A percentile compares a stretch with the other conserved stretches of the same genome.
Conservation (phyloP, 2,113 vertebrate genomes). For the Mola mola region DNA sequence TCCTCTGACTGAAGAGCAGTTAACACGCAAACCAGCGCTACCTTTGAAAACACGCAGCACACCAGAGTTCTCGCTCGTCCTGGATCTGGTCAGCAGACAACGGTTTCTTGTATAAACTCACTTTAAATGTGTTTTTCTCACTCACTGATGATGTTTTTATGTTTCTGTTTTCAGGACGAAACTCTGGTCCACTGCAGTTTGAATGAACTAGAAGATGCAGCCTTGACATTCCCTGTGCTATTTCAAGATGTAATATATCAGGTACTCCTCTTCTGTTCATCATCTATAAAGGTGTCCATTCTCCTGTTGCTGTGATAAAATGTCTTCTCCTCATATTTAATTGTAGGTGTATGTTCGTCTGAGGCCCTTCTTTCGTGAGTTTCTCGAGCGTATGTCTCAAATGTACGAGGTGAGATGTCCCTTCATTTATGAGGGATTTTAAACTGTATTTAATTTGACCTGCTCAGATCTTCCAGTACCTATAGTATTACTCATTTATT, state of each 20-base stretch:
- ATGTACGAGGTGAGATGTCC: constrained; percentile 92
- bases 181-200: constrained; percentile 98
- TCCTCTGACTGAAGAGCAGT: constrained; percentile 96
- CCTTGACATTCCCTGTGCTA: constrained; percentile 97
- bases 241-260: constrained; percentile 99
- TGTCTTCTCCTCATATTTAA: not conserved
- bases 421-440: not conserved
- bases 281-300: not conserved
- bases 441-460: not conserved
- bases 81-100: constrained; percentile 88
- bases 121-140: not conserved
- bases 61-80: constrained; percentile 96
- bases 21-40: constrained; percentile 96
- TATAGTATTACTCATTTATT: not conserved
- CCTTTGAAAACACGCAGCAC: constrained; percentile 98
- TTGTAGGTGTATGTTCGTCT: constrained; percentile 95
- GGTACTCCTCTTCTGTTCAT: constrained; percentile 77
- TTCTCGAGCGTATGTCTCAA: constrained; percentile 98
- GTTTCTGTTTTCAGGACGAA: constrained; percentile 87
- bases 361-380: constrained; percentile 98
- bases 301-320: not conserved
- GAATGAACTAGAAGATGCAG: constrained; percentile 97
- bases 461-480: too few relatives aligned
- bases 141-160: not conserved
- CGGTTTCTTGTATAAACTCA: not conserved